phyloP scores from a whole-genome alignment of 23 tunicate genomes.

The Trididemnum nubilum region DNA sequence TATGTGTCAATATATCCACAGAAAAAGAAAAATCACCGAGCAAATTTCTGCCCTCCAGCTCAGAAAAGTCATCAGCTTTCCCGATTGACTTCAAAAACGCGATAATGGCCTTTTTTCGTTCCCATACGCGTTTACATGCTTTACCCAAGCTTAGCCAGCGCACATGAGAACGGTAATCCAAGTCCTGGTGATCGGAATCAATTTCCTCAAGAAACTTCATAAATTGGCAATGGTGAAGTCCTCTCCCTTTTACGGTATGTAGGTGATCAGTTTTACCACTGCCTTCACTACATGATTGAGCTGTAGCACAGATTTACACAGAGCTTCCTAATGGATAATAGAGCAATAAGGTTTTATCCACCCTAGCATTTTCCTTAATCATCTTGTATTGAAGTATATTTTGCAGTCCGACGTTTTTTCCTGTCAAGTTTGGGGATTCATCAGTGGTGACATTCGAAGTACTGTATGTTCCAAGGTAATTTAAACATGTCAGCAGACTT shows the following conservation, averaged over 20 bases:
- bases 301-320: slow-evolving; percentile 30
- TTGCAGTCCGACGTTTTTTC: slow-evolving; percentile 38
- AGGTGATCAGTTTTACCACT: slow-evolving; percentile 44
- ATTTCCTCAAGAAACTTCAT: slow-evolving; percentile 36
- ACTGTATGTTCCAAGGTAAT: slow-evolving; percentile 19
- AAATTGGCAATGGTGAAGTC: slow-evolving; percentile 38
- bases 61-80: slow-evolving; percentile 30
- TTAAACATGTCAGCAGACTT: too few species aligned
- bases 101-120: slow-evolving; percentile 29
- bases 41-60: slow-evolving; percentile 29
- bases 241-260: slow-evolving; percentile 32
- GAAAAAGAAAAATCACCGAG: slow-evolving; percentile 38
- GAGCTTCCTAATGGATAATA: slow-evolving; percentile 33
- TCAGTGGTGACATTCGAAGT: slow-evolving; percentile 41
- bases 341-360: slow-evolving; percentile 11
- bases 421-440: slow-evolving; percentile 38
- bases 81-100: slow-evolving; percentile 26
- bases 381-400: slow-evolving; percentile 39
- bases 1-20: slow-evolving; percentile 33
- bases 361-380: slow-evolving; percentile 13
- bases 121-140: slow-evolving; percentile 35
- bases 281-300: slow-evolving; percentile 43
- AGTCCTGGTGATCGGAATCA: slow-evolving; percentile 37
- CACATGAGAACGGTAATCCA: slow-evolving; percentile 36
- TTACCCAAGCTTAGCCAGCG: slow-evolving; percentile 38